Conservation (phyloP, 2,113 vertebrate species). For the Miniopterus natalensis region DNA sequence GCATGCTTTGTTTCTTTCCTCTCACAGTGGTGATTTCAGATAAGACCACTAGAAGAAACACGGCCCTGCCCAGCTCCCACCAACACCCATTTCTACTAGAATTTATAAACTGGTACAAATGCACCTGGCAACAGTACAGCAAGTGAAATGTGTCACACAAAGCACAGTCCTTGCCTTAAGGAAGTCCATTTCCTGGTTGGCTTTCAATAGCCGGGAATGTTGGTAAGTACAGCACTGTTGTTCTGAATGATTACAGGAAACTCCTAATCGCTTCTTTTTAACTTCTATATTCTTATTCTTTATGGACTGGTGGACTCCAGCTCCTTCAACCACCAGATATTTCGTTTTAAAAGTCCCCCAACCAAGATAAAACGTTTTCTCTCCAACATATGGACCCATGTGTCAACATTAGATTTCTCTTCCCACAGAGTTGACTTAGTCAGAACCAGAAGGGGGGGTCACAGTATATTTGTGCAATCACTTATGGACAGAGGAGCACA, state of each 20-base stretch:
- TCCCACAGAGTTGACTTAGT: not conserved
- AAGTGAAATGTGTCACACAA: conserved; percentile 53
- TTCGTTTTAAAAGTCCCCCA: not conserved
- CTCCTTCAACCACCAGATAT: not conserved
- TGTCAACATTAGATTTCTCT: not conserved
- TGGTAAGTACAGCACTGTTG: not conserved
- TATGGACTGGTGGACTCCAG: not conserved
- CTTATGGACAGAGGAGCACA: not conserved
- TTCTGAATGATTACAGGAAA: conserved; percentile 62
- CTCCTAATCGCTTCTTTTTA: not conserved
- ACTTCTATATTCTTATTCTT: not conserved
- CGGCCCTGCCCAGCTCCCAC: not conserved
- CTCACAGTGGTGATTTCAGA: not conserved
- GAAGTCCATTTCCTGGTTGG: conserved; percentile 63
- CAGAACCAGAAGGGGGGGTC: not conserved
- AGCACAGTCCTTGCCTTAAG: not conserved
- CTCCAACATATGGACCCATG: not conserved
- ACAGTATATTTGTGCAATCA: too few species aligned
- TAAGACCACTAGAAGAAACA: not conserved
- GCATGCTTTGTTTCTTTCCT: not conserved
- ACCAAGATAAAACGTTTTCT: not conserved
- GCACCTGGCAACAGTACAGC: not conserved
- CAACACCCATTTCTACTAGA: not conserved
- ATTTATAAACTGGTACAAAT: not conserved
- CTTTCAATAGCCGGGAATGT: conserved; percentile 47